Conservation (phyloP, 2,888 invertebrate species). For the Phyllotreta cruciferae region DNA sequence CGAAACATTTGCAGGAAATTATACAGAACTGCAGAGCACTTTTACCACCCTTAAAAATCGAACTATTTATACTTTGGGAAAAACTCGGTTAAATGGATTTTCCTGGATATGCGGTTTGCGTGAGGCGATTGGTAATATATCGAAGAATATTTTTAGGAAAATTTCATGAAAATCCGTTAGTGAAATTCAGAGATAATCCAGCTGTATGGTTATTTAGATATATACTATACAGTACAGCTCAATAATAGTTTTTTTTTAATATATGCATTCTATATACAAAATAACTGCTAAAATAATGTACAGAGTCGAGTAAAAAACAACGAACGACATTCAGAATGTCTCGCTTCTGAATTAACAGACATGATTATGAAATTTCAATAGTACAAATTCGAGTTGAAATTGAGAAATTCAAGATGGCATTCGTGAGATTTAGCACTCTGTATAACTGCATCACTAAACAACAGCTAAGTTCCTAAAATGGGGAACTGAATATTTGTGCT, state of each 20-base stretch:
- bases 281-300: slow-evolving; percentile 23
- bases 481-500: slow-evolving; percentile 29
- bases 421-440: not conserved
- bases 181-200: too few species aligned
- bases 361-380: not conserved
- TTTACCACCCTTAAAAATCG: too few species aligned
- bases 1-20: too few species aligned
- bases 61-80: too few species aligned
- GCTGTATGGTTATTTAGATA: too few species aligned
- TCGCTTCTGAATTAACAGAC: not conserved
- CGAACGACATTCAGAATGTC: not conserved
- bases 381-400: slow-evolving; percentile 1
- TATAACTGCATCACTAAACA: slow-evolving; percentile 26
- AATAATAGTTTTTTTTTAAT: slow-evolving; percentile 25
- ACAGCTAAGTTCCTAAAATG: slow-evolving; percentile 25
- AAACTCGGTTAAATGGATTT: too few species aligned
- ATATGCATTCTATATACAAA: slow-evolving; percentile 28
- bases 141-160: too few species aligned
- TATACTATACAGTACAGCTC: slow-evolving; percentile 27
- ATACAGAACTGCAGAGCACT: too few species aligned
- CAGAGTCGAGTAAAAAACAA: not conserved
- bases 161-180: too few species aligned
- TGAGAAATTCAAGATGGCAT: not conserved
- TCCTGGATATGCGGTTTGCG: too few species aligned
- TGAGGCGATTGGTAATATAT: too few species aligned